phyloP scores from a whole-genome alignment of 2,113 vertebrate genomes.

The Monopterus albus region DNA sequence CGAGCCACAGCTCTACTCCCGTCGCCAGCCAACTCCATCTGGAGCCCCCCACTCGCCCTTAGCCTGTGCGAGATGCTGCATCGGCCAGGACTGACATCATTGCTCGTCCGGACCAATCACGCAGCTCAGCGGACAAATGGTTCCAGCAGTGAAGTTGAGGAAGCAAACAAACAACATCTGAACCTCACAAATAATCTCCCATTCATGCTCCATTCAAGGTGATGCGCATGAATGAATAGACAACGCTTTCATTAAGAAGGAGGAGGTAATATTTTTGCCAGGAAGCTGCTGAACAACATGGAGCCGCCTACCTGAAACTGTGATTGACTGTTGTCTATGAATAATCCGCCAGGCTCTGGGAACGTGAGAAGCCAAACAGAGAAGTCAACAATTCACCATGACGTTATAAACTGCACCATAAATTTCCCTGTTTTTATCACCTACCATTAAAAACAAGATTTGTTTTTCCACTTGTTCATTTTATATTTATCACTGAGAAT shows the following conservation, averaged over 20 bases:
- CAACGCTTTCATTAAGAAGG: not conserved
- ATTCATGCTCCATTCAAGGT: not conserved
- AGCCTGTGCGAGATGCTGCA: conserved; percentile 26
- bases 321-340: not conserved
- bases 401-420: conserved; percentile 15
- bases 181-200: not conserved
- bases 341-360: not conserved
- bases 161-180: conserved; percentile 11
- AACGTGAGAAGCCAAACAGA: conserved; percentile 36
- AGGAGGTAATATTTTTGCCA: not conserved
- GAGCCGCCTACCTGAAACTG: not conserved
- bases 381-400: conserved; percentile 15
- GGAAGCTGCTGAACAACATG: not conserved
- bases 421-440: conserved; percentile 45
- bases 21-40: conserved; percentile 69
- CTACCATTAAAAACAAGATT: conserved; percentile 47
- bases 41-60: conserved; percentile 34
- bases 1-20: conserved; percentile 37
- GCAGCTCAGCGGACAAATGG: conserved; percentile 23
- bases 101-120: conserved; percentile 68
- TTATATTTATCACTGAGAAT: conserved; percentile 49
- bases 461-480: conserved; percentile 44
- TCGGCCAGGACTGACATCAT: conserved; percentile 75
- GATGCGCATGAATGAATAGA: not conserved
- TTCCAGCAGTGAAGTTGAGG: conserved; percentile 17